These are phyloP conservation scores for Kryptolebias marmoratus DNA, from an alignment of 2,113 vertebrate genomes.

Conservation along the genomic window DNA sequence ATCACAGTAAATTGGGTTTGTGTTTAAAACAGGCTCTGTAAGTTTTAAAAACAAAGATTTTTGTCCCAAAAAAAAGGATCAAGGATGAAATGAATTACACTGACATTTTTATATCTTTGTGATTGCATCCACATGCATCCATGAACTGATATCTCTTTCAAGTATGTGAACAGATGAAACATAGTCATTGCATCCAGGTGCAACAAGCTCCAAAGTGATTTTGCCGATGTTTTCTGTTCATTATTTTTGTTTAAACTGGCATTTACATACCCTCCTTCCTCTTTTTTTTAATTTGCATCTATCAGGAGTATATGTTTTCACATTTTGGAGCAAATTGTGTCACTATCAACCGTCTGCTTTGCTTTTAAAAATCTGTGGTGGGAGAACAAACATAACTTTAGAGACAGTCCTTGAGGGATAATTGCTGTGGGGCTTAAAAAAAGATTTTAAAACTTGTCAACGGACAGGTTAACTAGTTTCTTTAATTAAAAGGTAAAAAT, in stretches of 20 bases:
- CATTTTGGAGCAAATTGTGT: neutral
- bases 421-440: neutral
- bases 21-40: neutral
- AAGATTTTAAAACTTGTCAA: neutral
- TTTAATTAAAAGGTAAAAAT: neutral
- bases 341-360: neutral
- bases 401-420: neutral
- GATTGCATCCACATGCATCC: neutral
- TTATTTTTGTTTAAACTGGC: neutral
- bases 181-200: slow-evolving; percentile 58
- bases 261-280: neutral
- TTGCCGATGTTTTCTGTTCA: slow-evolving; percentile 16
- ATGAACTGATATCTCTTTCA: slow-evolving; percentile 58
- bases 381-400: neutral
- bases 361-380: neutral
- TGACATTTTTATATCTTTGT: slow-evolving; percentile 9
- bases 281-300: slow-evolving; percentile 4
- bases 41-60: no score
- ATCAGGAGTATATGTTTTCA: slow-evolving; percentile 12
- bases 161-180: slow-evolving; percentile 67
- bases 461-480: neutral
- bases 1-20: slow-evolving; percentile 15
- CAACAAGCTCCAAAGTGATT: slow-evolving; percentile 40
- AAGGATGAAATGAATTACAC: no score
- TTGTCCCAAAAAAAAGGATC: no score